These are phyloP conservation scores for Hyposmocoma kahamanoa DNA, from an alignment of 1,140 invertebrate species.

Conservation along the genomic window DNA sequence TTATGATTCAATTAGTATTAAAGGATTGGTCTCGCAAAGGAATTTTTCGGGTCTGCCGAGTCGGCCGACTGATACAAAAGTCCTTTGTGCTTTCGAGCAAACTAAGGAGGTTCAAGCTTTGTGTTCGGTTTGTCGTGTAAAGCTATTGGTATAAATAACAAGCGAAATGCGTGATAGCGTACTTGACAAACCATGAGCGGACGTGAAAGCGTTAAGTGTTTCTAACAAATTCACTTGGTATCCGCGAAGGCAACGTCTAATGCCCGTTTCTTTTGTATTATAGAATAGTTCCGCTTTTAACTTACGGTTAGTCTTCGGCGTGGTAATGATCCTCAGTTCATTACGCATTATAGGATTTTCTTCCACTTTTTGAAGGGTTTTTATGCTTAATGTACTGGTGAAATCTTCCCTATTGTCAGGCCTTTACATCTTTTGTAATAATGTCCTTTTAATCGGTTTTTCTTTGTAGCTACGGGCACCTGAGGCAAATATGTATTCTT, in stretches of 20 bases:
- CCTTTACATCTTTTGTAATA: constrained; percentile 12
- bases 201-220: not conserved
- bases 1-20: constrained; percentile 73
- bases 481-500: too few species aligned
- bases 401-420: constrained; percentile 23
- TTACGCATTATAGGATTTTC: constrained; percentile 30
- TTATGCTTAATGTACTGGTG: constrained; percentile 33
- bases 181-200: not conserved
- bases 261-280: not conserved
- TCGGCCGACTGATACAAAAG: constrained; percentile 39
- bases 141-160: constrained; percentile 47
- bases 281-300: not conserved
- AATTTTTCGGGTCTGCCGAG: constrained; percentile 61
- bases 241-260: not conserved
- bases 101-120: constrained; percentile 59
- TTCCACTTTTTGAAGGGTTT: constrained; percentile 18
- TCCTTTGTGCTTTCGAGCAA: constrained; percentile 59
- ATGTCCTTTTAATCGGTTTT: constrained; percentile 14
- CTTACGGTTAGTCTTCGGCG: not conserved
- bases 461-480: too few species aligned
- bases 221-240: not conserved
- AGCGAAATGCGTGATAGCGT: constrained; percentile 18
- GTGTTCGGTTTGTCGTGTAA: constrained; percentile 38
- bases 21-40: constrained; percentile 67
- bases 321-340: constrained; percentile 24